Conservation (phyloP, 2,888 invertebrate species). For the Apamea crenata region DNA sequence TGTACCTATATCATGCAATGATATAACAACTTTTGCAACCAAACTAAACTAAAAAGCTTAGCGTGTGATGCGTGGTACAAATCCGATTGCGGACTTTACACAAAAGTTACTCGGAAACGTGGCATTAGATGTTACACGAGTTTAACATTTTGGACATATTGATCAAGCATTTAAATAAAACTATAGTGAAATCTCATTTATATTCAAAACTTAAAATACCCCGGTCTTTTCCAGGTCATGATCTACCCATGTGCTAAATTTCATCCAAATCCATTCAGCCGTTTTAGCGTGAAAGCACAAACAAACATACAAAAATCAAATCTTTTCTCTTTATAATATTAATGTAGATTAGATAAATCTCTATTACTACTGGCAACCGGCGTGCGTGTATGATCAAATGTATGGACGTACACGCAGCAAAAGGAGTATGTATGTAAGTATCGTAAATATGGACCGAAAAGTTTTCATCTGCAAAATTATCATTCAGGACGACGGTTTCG, state of each 20-base stretch:
- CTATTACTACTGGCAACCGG: too few species aligned
- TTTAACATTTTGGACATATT: background rate
- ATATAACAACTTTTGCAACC: background rate
- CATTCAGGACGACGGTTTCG: background rate
- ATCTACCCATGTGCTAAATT: background rate
- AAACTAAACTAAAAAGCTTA: constrained; percentile 29
- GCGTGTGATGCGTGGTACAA: constrained; percentile 7
- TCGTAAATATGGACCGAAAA: background rate
- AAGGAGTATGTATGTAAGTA: too few species aligned
- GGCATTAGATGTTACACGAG: constrained; percentile 5
- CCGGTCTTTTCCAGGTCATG: background rate
- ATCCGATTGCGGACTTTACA: constrained; percentile 30
- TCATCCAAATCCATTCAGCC: background rate
- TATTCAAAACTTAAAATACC: background rate
- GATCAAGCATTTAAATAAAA: background rate
- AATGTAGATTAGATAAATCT: too few species aligned
- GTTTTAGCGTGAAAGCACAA: background rate
- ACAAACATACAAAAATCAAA: background rate
- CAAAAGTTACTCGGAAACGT: constrained; percentile 17
- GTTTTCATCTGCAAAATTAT: background rate
- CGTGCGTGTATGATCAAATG: too few species aligned
- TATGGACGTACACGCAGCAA: too few species aligned
- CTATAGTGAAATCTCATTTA: too few species aligned
- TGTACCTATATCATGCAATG: background rate
- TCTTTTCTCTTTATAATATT: too few species aligned